Percentiles rank a stretch among this genome's conserved stretches.
phyloP scores from a whole-genome alignment of 2,888 invertebrate genomes.

The Ormyrus thymus region DNA sequence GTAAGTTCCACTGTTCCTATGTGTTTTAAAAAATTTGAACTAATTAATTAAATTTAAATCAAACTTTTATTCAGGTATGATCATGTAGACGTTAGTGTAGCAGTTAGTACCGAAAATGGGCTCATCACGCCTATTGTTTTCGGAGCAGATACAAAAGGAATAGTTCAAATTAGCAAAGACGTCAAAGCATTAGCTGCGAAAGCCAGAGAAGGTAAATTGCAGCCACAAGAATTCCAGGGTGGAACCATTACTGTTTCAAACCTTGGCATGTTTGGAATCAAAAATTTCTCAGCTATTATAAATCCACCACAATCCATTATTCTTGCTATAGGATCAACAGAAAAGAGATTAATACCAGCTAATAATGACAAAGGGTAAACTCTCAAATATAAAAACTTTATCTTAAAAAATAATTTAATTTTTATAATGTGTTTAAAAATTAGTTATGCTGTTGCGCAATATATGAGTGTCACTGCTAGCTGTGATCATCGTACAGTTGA shows the following conservation, averaged over 20 bases:
- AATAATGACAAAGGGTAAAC: slow-evolving; percentile 86
- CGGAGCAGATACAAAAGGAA: slow-evolving; percentile 91
- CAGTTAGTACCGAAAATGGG: slow-evolving; percentile 96
- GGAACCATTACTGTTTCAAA: slow-evolving; percentile 97
- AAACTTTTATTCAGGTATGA: slow-evolving; percentile 80
- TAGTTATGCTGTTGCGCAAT: slow-evolving; percentile 85
- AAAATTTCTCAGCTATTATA: slow-evolving; percentile 93
- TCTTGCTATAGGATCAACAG: slow-evolving; percentile 90
- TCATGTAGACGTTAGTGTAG: slow-evolving; percentile 96
- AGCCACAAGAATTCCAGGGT: slow-evolving; percentile 97
- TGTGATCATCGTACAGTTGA: slow-evolving; percentile 98
- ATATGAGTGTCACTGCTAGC: slow-evolving; percentile 93
- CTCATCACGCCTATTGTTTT: slow-evolving; percentile 98
- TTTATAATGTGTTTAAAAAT: slow-evolving; percentile 43
- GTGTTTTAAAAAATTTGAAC: not conserved
- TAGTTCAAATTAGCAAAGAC: slow-evolving; percentile 87
- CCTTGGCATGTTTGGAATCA: slow-evolving; percentile 94
- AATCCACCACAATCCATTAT: slow-evolving; percentile 98
- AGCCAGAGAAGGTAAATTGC: slow-evolving; percentile 91
- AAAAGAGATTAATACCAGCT: slow-evolving; percentile 84
- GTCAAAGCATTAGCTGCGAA: slow-evolving; percentile 89
- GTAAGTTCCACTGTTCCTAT: slow-evolving; percentile 77
- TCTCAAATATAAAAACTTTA: not conserved
- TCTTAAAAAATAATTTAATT: too few species aligned
- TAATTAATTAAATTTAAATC: slow-evolving; percentile 17